Base-by-base conservation (phyloP, 1,140 invertebrate genomes). In the Drosophila setifemur region DNA sequence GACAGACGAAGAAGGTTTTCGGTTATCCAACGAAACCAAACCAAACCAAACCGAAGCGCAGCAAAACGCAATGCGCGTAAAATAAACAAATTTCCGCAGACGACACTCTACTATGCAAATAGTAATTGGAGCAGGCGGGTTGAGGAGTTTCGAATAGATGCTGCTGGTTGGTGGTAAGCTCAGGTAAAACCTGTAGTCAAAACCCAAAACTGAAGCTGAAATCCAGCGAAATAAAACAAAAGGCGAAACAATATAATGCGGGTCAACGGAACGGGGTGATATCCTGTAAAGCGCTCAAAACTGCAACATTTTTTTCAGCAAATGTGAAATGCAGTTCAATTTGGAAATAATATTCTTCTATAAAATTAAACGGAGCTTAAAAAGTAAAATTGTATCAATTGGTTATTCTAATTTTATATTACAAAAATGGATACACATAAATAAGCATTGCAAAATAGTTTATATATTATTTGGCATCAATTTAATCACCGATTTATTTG, bases 61-160 rank as follows among this genome's bases (percentile, higher is more conserved):
- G 67, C 69, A 78, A 83, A 86, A 83, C 74, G 78, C 75, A 79
- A 61, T 57, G 74, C 74, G 79, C 79, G 79, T 85, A 86, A 85
- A 85, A 85, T 85, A 85, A 85, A 85, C 79, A 85, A 85, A 85
- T 86, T 85, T 85, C 79, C 79, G 74, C 66, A 67, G 74, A 85
- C 79, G 79, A 85, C 79, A 79, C 79, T 86, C 81, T 75, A 86
- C 79, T 85, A 79, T 86, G 79, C 79, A 85, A 86, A 79, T 75
- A 79, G 79, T 85, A 85, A 86, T 85, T 85, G 79, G 81, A 75
- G 74, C 81, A 75, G 50, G 47, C 55, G 44, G 35, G 8, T 16
- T 19, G 6, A 25, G 55, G 35, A 6, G 29, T 37, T 25, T 9
- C 19, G 28, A 60, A 35, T 8, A 31, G 26, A 33, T 37, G 18